Conservation (phyloP, 2,113 vertebrate genomes). For the Hucho hucho region DNA sequence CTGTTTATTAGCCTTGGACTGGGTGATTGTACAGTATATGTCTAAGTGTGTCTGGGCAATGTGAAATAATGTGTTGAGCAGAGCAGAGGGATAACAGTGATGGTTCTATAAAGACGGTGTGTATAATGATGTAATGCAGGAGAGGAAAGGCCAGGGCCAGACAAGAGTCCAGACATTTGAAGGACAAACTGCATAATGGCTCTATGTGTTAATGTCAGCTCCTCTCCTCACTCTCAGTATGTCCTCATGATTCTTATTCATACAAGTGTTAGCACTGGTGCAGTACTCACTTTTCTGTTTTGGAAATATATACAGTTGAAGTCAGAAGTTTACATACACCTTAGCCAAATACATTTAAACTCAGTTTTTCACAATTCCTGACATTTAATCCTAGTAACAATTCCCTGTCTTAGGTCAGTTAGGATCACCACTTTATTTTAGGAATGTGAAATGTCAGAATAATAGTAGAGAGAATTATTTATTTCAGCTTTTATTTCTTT, state of each 20-base stretch:
- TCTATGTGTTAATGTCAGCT: slow-evolving; percentile 22
- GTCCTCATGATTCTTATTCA: slow-evolving; percentile 38
- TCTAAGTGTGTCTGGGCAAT: neutral
- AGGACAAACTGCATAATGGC: slow-evolving; percentile 22
- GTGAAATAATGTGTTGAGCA: neutral
- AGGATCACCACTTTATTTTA: too few relatives aligned
- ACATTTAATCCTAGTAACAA: too few relatives aligned
- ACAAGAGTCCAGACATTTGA: neutral
- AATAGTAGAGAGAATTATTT: too few relatives aligned
- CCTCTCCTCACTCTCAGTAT: slow-evolving; percentile 22
- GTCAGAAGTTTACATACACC: too few relatives aligned
- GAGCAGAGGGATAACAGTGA: neutral
- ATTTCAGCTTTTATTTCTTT: too few relatives aligned
- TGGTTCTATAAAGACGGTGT: slow-evolving; percentile 29
- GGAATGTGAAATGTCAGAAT: too few relatives aligned
- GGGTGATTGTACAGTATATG: neutral
- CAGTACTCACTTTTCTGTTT: too few relatives aligned
- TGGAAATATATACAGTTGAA: too few relatives aligned
- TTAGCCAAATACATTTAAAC: too few relatives aligned
- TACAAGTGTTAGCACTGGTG: slow-evolving; percentile 9
- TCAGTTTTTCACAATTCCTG: too few relatives aligned
- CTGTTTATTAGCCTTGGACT: neutral
- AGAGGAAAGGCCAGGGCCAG: slow-evolving; percentile 35
- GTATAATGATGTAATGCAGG: slow-evolving; percentile 37
- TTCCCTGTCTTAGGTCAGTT: too few relatives aligned